These are phyloP conservation scores for Drosophila simulans DNA, from an alignment of 1,140 invertebrate species.

Conservation along the genomic window DNA sequence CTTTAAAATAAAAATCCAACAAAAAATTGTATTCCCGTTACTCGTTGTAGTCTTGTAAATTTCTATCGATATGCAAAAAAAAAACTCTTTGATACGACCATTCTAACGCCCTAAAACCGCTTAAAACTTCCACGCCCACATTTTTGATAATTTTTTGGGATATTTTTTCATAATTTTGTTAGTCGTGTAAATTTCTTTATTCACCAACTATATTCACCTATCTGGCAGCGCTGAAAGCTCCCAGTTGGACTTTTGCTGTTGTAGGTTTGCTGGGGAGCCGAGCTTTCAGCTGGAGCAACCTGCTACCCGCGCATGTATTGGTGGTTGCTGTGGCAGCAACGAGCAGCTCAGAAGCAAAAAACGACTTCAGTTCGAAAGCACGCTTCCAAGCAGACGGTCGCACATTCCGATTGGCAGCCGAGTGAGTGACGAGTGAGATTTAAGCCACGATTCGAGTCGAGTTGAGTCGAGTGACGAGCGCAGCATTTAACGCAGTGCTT, in stretches of 20 bases:
- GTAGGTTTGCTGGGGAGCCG: not conserved
- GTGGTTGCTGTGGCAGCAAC: slow-evolving; percentile 23
- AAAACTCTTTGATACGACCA: too few relatives aligned
- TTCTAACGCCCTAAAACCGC: too few relatives aligned
- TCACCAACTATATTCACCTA: not conserved
- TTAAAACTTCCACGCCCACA: too few relatives aligned
- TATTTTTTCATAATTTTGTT: too few relatives aligned
- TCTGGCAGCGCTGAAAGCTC: slow-evolving; percentile 3
- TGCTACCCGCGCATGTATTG: slow-evolving; percentile 34
- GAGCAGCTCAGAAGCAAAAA: slow-evolving; percentile 26
- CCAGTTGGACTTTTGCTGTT: not conserved
- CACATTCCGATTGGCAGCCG: slow-evolving; percentile 19
- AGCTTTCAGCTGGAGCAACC: slow-evolving; percentile 63
- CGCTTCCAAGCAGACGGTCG: slow-evolving; percentile 61
- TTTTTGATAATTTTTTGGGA: too few relatives aligned
- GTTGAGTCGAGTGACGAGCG: slow-evolving; percentile 33
- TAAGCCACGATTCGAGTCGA: slow-evolving; percentile 44
- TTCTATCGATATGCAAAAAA: too few relatives aligned
- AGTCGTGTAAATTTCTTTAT: too few relatives aligned
- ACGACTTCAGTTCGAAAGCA: slow-evolving; percentile 60
- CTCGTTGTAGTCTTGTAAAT: too few relatives aligned
- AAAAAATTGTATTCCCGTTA: too few relatives aligned
- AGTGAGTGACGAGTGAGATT: slow-evolving; percentile 27
- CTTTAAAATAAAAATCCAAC: too few relatives aligned
- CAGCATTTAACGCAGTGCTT: slow-evolving; percentile 17